A percentile compares a stretch with the other conserved stretches of the same genome.
phyloP scores from a whole-genome alignment of 2,113 vertebrate species.

The Coturnix japonica region DNA sequence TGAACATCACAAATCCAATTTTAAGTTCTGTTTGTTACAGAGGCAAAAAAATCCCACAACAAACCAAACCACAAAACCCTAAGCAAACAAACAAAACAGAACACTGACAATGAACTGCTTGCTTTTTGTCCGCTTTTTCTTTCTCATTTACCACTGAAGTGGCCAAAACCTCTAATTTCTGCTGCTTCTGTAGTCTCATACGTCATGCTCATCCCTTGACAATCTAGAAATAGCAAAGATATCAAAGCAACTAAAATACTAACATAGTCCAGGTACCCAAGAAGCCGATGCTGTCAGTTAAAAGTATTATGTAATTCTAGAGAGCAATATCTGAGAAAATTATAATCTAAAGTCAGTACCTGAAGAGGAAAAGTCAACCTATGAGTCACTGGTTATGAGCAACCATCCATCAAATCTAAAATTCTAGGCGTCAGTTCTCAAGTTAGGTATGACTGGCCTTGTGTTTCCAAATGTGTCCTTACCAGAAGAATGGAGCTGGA shows the following conservation, averaged over 20 bases:
- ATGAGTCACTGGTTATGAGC: neutral
- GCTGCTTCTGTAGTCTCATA: neutral
- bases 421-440: neutral
- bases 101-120: neutral
- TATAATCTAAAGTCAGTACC: neutral
- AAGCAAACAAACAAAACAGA: neutral
- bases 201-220: neutral
- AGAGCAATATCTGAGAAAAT: slow-evolving; percentile 3
- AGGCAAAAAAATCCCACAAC: neutral
- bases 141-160: neutral
- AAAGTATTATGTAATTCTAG: slow-evolving; percentile 19
- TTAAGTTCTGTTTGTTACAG: neutral
- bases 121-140: neutral
- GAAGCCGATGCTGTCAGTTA: neutral
- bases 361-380: neutral
- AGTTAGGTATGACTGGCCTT: too few species aligned
- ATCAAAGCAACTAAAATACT: slow-evolving; percentile 4
- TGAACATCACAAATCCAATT: neutral
- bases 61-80: neutral
- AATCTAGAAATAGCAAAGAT: neutral
- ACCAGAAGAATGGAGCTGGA: neutral
- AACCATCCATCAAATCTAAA: neutral
- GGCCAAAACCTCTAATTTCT: neutral
- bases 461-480: neutral
- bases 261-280: neutral